Conservation (phyloP, 2,888 invertebrate species). For the Teleiodes luculella region DNA sequence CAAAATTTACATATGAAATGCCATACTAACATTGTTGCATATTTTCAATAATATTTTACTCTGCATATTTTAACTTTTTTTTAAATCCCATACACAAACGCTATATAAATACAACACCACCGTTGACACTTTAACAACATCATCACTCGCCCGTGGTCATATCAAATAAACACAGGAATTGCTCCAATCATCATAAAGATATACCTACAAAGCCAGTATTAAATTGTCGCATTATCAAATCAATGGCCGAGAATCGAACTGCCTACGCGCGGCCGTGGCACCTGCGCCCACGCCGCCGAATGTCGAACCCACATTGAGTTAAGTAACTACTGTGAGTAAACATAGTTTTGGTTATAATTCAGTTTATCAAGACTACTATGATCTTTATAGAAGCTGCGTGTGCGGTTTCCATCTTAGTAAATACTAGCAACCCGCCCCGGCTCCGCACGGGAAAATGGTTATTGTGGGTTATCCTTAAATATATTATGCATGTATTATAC, state of each 20-base stretch:
- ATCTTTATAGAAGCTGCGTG: not conserved
- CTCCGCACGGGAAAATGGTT: too few relatives aligned
- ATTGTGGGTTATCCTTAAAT: too few relatives aligned
- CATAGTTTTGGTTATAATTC: not conserved
- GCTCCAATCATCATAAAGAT: not conserved
- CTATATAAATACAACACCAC: not conserved
- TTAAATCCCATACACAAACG: too few relatives aligned
- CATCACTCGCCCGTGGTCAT: not conserved
- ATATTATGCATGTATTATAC: too few relatives aligned
- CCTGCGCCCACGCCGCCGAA: conserved; percentile 45
- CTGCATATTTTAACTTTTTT: too few relatives aligned
- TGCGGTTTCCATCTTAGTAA: too few relatives aligned
- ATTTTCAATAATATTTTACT: too few relatives aligned
- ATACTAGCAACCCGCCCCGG: too few relatives aligned
- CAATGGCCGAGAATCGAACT: conserved; percentile 37
- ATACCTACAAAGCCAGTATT: not conserved
- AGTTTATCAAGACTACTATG: not conserved
- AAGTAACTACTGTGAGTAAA: conserved; percentile 6
- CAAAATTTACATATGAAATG: too few relatives aligned
- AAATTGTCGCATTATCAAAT: conserved; percentile 16
- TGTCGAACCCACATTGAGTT: conserved; percentile 42
- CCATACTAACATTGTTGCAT: too few relatives aligned
- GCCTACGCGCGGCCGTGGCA: conserved; percentile 36
- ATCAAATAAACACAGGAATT: not conserved
- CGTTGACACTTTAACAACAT: not conserved